Base-by-base conservation (phyloP, 1,140 invertebrate genomes). In the Drosophila insularis region DNA sequence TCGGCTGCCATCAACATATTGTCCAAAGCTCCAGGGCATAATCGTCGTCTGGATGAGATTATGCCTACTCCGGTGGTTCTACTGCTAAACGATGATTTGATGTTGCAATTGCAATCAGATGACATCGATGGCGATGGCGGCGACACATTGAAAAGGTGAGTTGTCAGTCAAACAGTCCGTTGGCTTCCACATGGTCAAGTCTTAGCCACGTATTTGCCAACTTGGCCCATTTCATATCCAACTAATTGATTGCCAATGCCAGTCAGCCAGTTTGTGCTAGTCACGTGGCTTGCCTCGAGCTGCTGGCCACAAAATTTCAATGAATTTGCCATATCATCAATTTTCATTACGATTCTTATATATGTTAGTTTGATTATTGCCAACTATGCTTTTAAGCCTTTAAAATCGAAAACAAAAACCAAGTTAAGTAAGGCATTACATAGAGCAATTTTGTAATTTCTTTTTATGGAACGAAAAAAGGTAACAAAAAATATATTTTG, bases 21-120 rank as follows among this genome's bases (percentile, higher is more conserved):
- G 40, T 55, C 60, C 61, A 71, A 63, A 11, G 75, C 68, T 6
- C 63, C 64, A 19, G 76, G 54, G 0, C 63, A 75, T n/a, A 78
- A 75, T 75, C 76, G 71, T n/a, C 31, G 54, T 0, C 32, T 78
- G 2, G 75, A 78, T 8, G 71, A 78, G 39, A 77, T 55, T 32
- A 53, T 78, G 39, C 75, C 75, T 17, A 63, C 72, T 5, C 75
- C 75, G 1, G 64, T 78, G 3, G 72, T 78, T 3, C 54, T 78
- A 23, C 55, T 75, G 39, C 61, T 78, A 21, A 75, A 75, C 40
- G 56, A 71, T 58, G 31, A 37, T 39, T 37, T 61, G 10, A 40
- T 39, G 32, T 7, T 40, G 43, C 27, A 21, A 50, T 10, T 21
- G 17, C 11, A 35, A 13, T 11, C 13, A 3, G 58, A 77, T 21